Base-by-base conservation (phyloP, 1,140 invertebrate genomes). In the Harpegnathos saltator region DNA sequence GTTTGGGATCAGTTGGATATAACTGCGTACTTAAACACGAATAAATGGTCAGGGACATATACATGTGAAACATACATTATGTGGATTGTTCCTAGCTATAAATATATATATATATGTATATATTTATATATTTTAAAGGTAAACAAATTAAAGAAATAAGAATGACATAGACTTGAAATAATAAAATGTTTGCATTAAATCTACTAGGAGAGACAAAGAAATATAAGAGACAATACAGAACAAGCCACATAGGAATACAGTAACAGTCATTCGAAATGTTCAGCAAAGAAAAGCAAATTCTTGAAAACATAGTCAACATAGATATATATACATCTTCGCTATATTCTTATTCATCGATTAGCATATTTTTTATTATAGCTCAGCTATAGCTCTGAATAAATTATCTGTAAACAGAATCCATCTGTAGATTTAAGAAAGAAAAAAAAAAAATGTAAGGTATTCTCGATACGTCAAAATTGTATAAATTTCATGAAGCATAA, bases 41-140 rank as follows among this genome's bases (percentile, higher is more conserved):
- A 93, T 92, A 91, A 92, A 92, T 93, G 92, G 91, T 92, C 92
- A 92, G 90, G 91, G 92, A 93, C 90, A 91, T 91, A 89, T 91
- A 93, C 87, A 89, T 91, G 89, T 90, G 87, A 91, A 83, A 89
- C 73, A 84, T 75, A 81, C 71, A 82, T 85, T 88, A 91, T 91
- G 89, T 93, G 91, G 90, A 92, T 91, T 93, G 91, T 93, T 93
- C 91, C 82, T 78, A 87, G 83, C 62, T 69, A 75, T 71, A 65
- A 29, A 65, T 66, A 26, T 38, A 22, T 29, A n/a, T 33, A 22
- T 56, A 29, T 52, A 68, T 50, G 19, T 58, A 52, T 56, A 33
- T 54, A 71, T 17, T 17, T 17, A 17, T 52, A 69, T 44, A 50
- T 52, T 29, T 29, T 14, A 29, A 48, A 56, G 14, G 17, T 65